Percentiles rank a stretch among this genome's conserved stretches.
phyloP scores from a whole-genome alignment of 2,797 vertebrate species.

The Poecilia wingei region DNA sequence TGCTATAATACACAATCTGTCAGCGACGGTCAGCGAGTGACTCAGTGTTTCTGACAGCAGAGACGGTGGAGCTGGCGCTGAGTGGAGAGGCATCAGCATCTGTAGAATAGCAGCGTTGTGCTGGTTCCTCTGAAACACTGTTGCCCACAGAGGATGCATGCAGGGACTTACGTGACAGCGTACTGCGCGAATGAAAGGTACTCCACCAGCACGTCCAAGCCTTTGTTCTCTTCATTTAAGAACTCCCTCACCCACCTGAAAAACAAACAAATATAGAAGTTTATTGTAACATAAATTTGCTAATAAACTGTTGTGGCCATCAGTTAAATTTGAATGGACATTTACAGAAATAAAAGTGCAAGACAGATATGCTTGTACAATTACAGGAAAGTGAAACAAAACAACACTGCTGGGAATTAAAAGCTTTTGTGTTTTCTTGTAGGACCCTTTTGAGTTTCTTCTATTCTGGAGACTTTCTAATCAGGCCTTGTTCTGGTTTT shows the following conservation, averaged over 20 bases:
- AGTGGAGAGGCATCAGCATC: constrained; percentile 54
- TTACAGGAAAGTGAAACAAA: neutral
- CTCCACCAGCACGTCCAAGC: constrained; percentile 96
- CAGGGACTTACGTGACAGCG: constrained; percentile 93
- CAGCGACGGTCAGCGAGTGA: constrained; percentile 53
- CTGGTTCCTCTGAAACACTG: constrained; percentile 33
- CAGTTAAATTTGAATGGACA: neutral
- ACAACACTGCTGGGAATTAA: neutral
- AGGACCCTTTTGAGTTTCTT: neutral
- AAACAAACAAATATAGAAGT: neutral
- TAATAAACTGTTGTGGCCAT: neutral
- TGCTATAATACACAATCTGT: constrained; percentile 54
- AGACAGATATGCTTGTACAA: neutral
- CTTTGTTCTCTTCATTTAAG: constrained; percentile 98
- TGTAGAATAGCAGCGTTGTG: constrained; percentile 74
- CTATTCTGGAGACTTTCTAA: neutral
- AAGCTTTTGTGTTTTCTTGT: neutral
- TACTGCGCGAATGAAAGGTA: constrained; percentile 98
- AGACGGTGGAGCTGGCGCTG: constrained; percentile 41
- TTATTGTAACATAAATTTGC: neutral
- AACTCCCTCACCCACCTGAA: constrained; percentile 97
- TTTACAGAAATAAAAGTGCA: neutral
- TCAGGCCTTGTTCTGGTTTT: neutral
- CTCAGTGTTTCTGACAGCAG: constrained; percentile 69
- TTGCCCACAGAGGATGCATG: constrained; percentile 5